Conservation (phyloP, 2,888 invertebrate genomes). For the Ophioninae sp. region DNA sequence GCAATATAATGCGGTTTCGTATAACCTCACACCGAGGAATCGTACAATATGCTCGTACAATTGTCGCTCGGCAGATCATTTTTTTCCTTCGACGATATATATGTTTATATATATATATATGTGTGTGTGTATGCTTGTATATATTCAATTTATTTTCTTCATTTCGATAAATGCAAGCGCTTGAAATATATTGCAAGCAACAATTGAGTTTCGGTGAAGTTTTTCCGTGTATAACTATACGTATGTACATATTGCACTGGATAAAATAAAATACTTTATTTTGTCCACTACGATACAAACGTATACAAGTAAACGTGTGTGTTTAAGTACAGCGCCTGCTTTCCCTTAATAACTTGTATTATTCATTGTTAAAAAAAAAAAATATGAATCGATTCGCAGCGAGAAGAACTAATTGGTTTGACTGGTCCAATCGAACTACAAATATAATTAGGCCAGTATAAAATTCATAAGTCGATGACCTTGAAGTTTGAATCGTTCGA, state of each 20-base stretch:
- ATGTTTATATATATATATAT: slow-evolving; percentile 5
- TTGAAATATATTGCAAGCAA: slow-evolving; percentile 58
- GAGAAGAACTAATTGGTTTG: slow-evolving; percentile 4
- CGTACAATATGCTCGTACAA: slow-evolving; percentile 34
- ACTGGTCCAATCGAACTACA: slow-evolving; percentile 17
- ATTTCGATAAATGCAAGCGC: slow-evolving; percentile 54
- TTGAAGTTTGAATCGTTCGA: background rate
- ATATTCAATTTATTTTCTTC: slow-evolving; percentile 26
- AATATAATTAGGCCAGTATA: slow-evolving; percentile 58
- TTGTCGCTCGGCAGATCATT: slow-evolving; percentile 36
- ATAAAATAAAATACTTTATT: background rate
- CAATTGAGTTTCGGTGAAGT: slow-evolving; percentile 30
- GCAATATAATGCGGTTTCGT: slow-evolving; percentile 53
- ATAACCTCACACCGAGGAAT: slow-evolving; percentile 48
- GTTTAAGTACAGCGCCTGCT: slow-evolving; percentile 43
- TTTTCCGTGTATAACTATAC: slow-evolving; percentile 50
- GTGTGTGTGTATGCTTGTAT: background rate
- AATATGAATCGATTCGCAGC: slow-evolving; percentile 6
- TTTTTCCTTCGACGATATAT: slow-evolving; percentile 17
- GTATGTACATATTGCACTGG: background rate
- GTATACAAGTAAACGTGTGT: slow-evolving; percentile 24
- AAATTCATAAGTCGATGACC: slow-evolving; percentile 19
- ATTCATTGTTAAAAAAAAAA: slow-evolving; percentile 9
- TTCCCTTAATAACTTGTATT: slow-evolving; percentile 12
- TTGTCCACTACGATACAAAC: background rate